A percentile compares a stretch with the other conserved stretches of the same genome.
Conservation (phyloP, 1,140 invertebrate genomes). For the Hylyphantes graminicola region DNA sequence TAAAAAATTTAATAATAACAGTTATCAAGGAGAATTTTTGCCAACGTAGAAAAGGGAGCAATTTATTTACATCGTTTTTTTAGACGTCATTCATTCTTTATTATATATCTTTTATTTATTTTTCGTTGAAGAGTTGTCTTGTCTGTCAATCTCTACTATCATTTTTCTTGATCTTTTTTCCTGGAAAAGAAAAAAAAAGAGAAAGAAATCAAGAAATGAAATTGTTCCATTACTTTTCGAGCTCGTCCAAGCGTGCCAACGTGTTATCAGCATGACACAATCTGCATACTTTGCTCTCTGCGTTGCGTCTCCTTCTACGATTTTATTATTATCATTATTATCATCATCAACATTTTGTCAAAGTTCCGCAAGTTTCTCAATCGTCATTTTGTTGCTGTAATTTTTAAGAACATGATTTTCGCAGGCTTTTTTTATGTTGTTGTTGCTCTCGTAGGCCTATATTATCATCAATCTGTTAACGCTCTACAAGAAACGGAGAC, state of each 20-base stretch:
- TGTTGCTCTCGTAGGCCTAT: constrained; percentile 9
- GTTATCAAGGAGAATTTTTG: too few species aligned
- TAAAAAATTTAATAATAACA: too few species aligned
- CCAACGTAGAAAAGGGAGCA: background rate
- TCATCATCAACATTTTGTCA: too few species aligned
- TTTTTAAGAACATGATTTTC: too few species aligned
- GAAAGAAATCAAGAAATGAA: constrained; percentile 3
- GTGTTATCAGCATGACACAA: constrained; percentile 28
- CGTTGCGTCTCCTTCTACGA: too few species aligned
- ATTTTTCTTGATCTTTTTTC: background rate
- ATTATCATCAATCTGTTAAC: constrained; percentile 20
- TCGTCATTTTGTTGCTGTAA: background rate
- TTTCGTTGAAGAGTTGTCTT: constrained; percentile 29
- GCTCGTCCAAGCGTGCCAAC: constrained; percentile 2
- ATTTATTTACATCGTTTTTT: constrained; percentile 16
- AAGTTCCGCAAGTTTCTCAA: background rate
- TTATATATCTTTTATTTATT: background rate
- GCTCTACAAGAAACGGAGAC: constrained; percentile 4
- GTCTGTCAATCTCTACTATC: constrained; percentile 20
- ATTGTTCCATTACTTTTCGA: constrained; percentile 28
- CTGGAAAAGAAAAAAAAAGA: too few species aligned
- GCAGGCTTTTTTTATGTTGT: background rate
- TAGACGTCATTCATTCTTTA: background rate
- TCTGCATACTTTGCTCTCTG: constrained; percentile 10
- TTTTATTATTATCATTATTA: too few species aligned